Evolutionary conservation across 2,797 vertebrate genomes (phyloP), one percentile per base, ranked within the genome.

Genomic region (Enteromius treurensis): DNA sequence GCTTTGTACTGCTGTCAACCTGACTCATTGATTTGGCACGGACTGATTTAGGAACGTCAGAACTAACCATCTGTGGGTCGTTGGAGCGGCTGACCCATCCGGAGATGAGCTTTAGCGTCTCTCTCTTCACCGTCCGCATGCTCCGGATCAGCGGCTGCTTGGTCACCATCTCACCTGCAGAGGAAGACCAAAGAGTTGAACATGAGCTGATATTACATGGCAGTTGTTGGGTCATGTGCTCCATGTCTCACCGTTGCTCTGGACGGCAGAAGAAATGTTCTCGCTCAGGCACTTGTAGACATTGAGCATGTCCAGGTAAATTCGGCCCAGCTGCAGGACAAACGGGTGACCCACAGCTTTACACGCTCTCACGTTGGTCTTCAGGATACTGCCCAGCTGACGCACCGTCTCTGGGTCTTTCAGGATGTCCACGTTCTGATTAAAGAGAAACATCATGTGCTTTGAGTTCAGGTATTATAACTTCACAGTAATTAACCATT

Each of bases 261-360:
- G 98, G 90, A 99, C 97, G 91, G 97, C 98, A 89, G 98, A 97
- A 84, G 98, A 99, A 93, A 99, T 99, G 92, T 99, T 99, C 94
- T 99, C 98, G 90, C 98, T 99, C 91, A 99, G 97, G 96, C 98
- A 99, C 96, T 99, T 99, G 92, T 99, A 99, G 83, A 99, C 98
- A 87, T 99, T 99, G 89, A 99, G 95, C 98, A 99, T 99, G 95
- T 99, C 98, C 87, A 99, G 96, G 93, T 99, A 99, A 92, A 99
- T 99, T 89, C 98, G 96, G 84, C 98, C 98, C 81, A 99, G 95
- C 91, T 99, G 98, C 92, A 98, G 97, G 87, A 99, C 98, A 80
- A 99, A 99, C 0, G 98, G 98, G 89, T 99, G 98, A 73, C 98
- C 98, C 82, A 99, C 98, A 5, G 98, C 98, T 93, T 99, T 99